Percentiles rank a stretch among this genome's conserved stretches.
These are phyloP conservation scores for Hyles euphorbiae DNA, from an alignment of 1,140 invertebrate genomes.

Conservation along the genomic window DNA sequence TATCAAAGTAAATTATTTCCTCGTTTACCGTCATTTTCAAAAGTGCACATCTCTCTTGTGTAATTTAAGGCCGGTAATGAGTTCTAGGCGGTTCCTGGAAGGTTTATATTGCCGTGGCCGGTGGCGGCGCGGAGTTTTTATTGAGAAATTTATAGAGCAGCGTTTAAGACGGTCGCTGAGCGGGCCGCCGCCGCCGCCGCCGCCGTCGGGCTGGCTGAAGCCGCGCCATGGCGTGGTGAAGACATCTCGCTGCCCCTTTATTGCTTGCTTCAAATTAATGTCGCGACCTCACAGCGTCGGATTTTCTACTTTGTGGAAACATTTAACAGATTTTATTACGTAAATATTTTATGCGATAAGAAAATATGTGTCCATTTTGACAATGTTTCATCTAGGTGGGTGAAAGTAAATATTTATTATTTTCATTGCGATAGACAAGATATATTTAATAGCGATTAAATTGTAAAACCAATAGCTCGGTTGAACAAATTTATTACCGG, in stretches of 20 bases:
- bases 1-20: conserved; percentile 67
- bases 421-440: too few relatives aligned
- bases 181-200: conserved; percentile 24
- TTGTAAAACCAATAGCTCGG: too few relatives aligned
- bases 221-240: conserved; percentile 41
- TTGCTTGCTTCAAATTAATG: conserved; percentile 73
- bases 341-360: conserved; percentile 60
- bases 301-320: conserved; percentile 65
- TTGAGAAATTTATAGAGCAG: conserved; percentile 65
- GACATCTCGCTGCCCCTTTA: conserved; percentile 65
- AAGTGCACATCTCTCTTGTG: conserved; percentile 43
- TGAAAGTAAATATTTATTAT: too few relatives aligned
- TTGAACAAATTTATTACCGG: too few relatives aligned
- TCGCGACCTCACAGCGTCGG: conserved; percentile 57
- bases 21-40: conserved; percentile 47
- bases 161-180: conserved; percentile 51
- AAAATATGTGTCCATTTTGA: conserved; percentile 29
- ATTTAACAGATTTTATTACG: conserved; percentile 68
- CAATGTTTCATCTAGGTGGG: conserved; percentile 1
- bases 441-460: too few relatives aligned
- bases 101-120: conserved; percentile 46
- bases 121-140: conserved; percentile 46
- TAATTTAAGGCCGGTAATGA: conserved; percentile 23
- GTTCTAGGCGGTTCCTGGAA: conserved; percentile 36
- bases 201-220: conserved; percentile 24